A percentile compares a stretch with the other conserved stretches of the same genome.
Evolutionary conservation across 2,888 invertebrate species (phyloP).

Genomic region (Cordilura impudica): DNA sequence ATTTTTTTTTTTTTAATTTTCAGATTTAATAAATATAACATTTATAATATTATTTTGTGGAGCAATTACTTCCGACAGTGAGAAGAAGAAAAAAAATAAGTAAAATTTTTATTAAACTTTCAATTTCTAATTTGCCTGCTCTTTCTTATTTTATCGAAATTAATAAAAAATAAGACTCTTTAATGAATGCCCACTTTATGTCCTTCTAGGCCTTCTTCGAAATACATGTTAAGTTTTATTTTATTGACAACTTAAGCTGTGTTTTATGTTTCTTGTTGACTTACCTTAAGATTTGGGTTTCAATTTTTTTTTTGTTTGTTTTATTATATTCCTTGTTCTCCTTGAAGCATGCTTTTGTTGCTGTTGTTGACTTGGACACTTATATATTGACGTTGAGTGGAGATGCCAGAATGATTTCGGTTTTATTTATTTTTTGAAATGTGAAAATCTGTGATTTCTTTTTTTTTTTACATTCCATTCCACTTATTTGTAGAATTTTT

Average conservation of each 20-base stretch:
- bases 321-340: background rate
- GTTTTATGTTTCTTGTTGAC: slow-evolving; percentile 48
- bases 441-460: slow-evolving; percentile 27
- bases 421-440: background rate
- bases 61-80: no score
- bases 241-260: slow-evolving; percentile 60
- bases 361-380: slow-evolving; percentile 26
- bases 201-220: no score
- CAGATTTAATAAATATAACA: no score
- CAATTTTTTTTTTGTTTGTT: slow-evolving; percentile 16
- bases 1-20: no score
- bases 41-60: no score
- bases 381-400: background rate
- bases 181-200: no score
- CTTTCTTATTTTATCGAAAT: no score
- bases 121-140: no score
- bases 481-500: slow-evolving; percentile 4
- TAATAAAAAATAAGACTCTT: no score
- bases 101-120: no score
- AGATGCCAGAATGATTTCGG: background rate
- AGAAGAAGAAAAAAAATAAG: no score
- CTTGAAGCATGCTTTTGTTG: slow-evolving; percentile 13
- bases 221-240: no score
- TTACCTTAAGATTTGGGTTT: slow-evolving; percentile 47
- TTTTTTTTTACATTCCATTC: slow-evolving; percentile 21